phyloP scores from a whole-genome alignment of 1,140 invertebrate genomes.

The Pseudomyrmex flavicornis region DNA sequence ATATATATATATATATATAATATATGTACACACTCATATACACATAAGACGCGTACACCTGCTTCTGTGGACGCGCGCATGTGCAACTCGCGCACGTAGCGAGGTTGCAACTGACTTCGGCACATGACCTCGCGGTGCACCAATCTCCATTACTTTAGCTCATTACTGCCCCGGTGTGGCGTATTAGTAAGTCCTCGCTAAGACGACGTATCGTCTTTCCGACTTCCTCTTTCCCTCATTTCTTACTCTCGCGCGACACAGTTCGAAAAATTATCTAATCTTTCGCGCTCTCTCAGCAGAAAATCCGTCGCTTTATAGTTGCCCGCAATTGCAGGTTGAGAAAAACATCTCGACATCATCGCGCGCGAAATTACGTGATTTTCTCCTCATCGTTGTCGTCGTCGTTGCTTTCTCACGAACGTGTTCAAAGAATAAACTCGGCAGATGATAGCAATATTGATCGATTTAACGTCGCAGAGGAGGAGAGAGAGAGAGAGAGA shows the following conservation, averaged over 20 bases:
- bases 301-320: slow-evolving; percentile 21
- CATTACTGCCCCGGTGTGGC: slow-evolving; percentile 67
- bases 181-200: slow-evolving; percentile 49
- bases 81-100: background rate
- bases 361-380: background rate
- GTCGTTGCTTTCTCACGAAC: background rate
- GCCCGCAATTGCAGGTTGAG: background rate
- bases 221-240: slow-evolving; percentile 3
- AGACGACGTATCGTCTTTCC: slow-evolving; percentile 56
- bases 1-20: background rate
- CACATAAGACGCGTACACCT: slow-evolving; percentile 3
- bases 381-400: too few relatives aligned
- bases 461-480: background rate
- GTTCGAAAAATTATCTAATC: slow-evolving; percentile 48
- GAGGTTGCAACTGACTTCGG: slow-evolving; percentile 34
- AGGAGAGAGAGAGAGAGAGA: too few relatives aligned
- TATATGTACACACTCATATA: background rate
- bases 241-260: slow-evolving; percentile 1
- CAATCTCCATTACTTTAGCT: slow-evolving; percentile 79
- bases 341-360: background rate
- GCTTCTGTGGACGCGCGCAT: background rate
- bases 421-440: background rate
- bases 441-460: slow-evolving; percentile 2
- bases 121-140: slow-evolving; percentile 64
- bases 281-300: background rate